These are phyloP conservation scores for Ochotona curzoniae DNA, from an alignment of 2,113 vertebrate species.

Conservation along the genomic window DNA sequence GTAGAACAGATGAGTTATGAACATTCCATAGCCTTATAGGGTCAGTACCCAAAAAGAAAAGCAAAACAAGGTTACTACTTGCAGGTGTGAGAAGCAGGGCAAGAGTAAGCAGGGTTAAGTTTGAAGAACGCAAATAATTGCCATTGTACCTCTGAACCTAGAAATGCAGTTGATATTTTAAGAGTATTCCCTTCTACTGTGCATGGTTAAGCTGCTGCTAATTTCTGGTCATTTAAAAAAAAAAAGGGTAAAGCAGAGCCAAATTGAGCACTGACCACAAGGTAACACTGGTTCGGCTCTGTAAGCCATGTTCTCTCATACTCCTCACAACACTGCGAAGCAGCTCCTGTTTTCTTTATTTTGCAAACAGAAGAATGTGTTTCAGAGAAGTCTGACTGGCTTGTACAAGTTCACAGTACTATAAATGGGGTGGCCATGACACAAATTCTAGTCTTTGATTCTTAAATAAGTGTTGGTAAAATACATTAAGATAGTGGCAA, in stretches of 20 bases:
- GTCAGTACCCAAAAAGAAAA: background rate
- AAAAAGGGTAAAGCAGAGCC: background rate
- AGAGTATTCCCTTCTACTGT: background rate
- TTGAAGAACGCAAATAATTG: background rate
- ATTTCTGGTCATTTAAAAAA: background rate
- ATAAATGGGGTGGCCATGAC: background rate
- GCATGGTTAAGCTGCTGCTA: background rate
- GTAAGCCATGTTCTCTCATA: background rate
- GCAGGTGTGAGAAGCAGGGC: background rate
- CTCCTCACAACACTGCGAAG: background rate
- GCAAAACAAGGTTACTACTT: background rate
- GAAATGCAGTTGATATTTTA: background rate
- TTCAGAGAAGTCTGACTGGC: background rate
- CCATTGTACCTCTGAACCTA: background rate
- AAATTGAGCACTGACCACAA: background rate
- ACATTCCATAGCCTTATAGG: background rate
- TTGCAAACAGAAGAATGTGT: background rate
- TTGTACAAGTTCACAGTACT: background rate
- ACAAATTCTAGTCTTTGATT: background rate
- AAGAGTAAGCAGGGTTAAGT: background rate
- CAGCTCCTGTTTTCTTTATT: background rate
- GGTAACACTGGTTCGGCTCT: background rate
- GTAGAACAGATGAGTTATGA: background rate
- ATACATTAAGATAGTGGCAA: background rate
- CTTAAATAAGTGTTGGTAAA: background rate